Evolutionary conservation across 2,888 invertebrate genomes (phyloP).

Genomic region (Dione vanillae): DNA sequence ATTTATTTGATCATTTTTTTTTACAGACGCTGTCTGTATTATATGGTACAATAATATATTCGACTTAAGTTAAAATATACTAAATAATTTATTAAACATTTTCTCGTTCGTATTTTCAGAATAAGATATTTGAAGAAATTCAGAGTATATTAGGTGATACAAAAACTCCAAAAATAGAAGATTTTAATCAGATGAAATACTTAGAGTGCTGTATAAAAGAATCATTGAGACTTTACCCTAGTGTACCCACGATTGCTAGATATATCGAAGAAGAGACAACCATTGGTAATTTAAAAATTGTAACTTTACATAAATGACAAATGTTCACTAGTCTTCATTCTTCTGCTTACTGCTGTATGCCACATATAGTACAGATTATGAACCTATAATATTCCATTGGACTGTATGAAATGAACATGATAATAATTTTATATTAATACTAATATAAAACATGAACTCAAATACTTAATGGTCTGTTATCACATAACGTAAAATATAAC

Average conservation of each 20-base stretch:
- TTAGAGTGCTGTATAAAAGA: slow-evolving; percentile 88
- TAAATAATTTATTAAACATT: neutral
- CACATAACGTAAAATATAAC: too few species aligned
- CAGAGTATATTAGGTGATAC: slow-evolving; percentile 71
- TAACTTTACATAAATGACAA: too few species aligned
- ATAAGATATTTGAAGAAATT: slow-evolving; percentile 39
- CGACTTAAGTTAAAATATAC: neutral
- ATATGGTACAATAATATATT: neutral
- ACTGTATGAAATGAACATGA: too few species aligned
- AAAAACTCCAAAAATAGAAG: slow-evolving; percentile 83
- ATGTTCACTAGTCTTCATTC: too few species aligned
- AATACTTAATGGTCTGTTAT: too few species aligned
- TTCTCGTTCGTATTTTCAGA: slow-evolving; percentile 26
- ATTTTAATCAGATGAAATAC: slow-evolving; percentile 84
- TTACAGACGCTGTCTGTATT: neutral
- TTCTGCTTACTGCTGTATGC: too few species aligned
- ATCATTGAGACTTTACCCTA: slow-evolving; percentile 85
- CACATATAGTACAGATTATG: too few species aligned
- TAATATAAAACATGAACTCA: too few species aligned
- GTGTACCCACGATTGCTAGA: slow-evolving; percentile 86
- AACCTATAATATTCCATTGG: too few species aligned
- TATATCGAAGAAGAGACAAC: slow-evolving; percentile 80
- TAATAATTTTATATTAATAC: too few species aligned
- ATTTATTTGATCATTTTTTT: too few species aligned
- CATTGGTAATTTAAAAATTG: slow-evolving; percentile 75